A percentile compares a stretch with the other conserved stretches of the same genome.
These are phyloP conservation scores for Gephyroberyx darwinii DNA, from an alignment of 2,797 vertebrate genomes.

Conservation along the genomic window DNA sequence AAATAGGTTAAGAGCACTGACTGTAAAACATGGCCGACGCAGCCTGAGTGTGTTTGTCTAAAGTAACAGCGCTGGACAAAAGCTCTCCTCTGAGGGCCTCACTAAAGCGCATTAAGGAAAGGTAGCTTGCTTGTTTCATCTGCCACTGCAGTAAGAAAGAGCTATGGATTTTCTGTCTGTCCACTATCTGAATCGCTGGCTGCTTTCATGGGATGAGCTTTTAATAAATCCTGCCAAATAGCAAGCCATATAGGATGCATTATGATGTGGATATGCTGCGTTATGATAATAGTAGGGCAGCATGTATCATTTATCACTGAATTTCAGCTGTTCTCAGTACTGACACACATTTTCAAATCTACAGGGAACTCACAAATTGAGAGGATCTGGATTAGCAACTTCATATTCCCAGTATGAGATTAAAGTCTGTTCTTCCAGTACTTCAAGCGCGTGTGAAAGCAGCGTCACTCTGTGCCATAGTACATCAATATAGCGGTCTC, in stretches of 20 bases:
- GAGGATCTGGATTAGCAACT: slow-evolving; percentile 48
- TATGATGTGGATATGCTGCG: slow-evolving; percentile 65
- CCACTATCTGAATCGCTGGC: slow-evolving; percentile 58
- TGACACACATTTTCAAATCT: slow-evolving; percentile 47
- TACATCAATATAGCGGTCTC: slow-evolving; percentile 40
- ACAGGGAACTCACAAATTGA: slow-evolving; percentile 59
- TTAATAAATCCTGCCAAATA: slow-evolving; percentile 66
- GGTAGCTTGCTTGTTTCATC: slow-evolving; percentile 41
- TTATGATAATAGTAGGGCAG: slow-evolving; percentile 60
- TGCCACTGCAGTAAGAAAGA: slow-evolving; percentile 49
- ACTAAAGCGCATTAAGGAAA: slow-evolving; percentile 56
- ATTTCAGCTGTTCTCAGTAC: slow-evolving; percentile 50
- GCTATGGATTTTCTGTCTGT: slow-evolving; percentile 75
- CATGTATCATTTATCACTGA: slow-evolving; percentile 60
- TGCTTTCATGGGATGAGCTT: slow-evolving; percentile 65
- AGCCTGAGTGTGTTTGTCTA: slow-evolving; percentile 53
- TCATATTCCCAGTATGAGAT: slow-evolving; percentile 64
- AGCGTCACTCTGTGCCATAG: slow-evolving; percentile 14
- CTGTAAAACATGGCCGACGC: slow-evolving; percentile 35
- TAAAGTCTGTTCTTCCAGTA: slow-evolving; percentile 45
- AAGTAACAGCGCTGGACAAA: slow-evolving; percentile 59
- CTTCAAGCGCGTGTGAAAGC: slow-evolving; percentile 35
- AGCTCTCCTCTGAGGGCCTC: slow-evolving; percentile 54
- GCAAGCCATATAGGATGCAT: slow-evolving; percentile 47
- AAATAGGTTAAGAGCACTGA: slow-evolving; percentile 54